Evolutionary conservation across 2,113 vertebrate genomes (phyloP).

Genomic region (Aleadryas rufinucha): DNA sequence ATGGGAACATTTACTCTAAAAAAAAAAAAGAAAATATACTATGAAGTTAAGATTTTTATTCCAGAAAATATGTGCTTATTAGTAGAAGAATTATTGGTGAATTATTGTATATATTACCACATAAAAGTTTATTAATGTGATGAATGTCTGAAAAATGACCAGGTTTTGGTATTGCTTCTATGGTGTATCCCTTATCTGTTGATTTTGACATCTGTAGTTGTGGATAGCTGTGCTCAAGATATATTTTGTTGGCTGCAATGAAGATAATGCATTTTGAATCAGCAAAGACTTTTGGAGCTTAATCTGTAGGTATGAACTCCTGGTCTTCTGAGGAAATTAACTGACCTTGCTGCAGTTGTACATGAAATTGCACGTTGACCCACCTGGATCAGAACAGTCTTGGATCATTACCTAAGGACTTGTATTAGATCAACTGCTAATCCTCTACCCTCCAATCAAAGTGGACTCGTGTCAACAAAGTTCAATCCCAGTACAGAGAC

Average conservation of each 20-base stretch:
- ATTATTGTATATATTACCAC: background rate
- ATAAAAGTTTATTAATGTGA: background rate
- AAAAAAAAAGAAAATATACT: background rate
- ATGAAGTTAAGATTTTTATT: background rate
- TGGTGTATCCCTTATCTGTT: background rate
- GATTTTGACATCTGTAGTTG: background rate
- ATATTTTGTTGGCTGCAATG: background rate
- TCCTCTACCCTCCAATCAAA: rapidly evolving
- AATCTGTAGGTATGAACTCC: background rate
- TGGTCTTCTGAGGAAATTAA: background rate
- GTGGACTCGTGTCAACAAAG: background rate
- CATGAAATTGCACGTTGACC: background rate
- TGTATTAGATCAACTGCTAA: background rate
- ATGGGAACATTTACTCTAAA: background rate
- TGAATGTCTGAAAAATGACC: background rate
- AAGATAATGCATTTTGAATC: background rate
- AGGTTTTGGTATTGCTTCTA: rapidly evolving
- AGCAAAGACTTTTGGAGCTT: background rate
- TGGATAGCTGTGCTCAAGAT: background rate
- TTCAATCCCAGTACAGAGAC: background rate
- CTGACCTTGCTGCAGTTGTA: background rate
- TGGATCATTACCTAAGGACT: background rate
- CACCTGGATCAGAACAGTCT: background rate
- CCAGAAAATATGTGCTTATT: background rate
- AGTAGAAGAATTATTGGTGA: background rate